A percentile compares a stretch with the other conserved stretches of the same genome.
Conservation (phyloP, 2,888 invertebrate genomes). For the Boloria selene region DNA sequence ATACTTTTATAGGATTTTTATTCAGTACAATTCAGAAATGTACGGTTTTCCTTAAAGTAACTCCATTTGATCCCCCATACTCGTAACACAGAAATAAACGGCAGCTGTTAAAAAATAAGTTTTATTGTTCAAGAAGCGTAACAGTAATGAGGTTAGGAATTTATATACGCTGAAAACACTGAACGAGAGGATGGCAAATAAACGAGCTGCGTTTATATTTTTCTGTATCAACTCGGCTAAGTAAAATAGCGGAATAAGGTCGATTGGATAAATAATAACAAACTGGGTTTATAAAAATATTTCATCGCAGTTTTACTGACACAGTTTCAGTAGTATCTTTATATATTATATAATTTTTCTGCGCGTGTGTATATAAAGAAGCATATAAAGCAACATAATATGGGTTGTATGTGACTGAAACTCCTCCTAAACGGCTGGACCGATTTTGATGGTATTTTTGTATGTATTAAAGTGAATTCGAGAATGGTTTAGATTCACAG, state of each 20-base stretch:
- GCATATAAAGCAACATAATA: too few relatives aligned
- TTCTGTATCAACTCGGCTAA: slow-evolving; percentile 33
- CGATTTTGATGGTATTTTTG: too few relatives aligned
- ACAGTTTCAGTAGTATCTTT: slow-evolving; percentile 3
- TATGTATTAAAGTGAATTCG: too few relatives aligned
- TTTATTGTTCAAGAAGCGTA: slow-evolving; percentile 35
- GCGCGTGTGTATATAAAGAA: not conserved
- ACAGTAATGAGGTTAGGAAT: slow-evolving; percentile 39
- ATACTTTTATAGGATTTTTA: not conserved
- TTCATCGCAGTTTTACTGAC: slow-evolving; percentile 14
- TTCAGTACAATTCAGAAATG: slow-evolving; percentile 1
- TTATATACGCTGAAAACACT: slow-evolving; percentile 37
- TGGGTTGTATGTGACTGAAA: too few relatives aligned
- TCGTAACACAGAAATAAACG: slow-evolving; percentile 32
- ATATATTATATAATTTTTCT: not conserved
- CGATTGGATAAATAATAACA: slow-evolving; percentile 26
- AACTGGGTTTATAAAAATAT: slow-evolving; percentile 16
- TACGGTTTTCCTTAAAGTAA: slow-evolving; percentile 11
- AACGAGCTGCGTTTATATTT: slow-evolving; percentile 36
- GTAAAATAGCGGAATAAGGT: slow-evolving; percentile 29
- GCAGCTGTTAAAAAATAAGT: slow-evolving; percentile 35
- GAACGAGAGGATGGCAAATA: slow-evolving; percentile 34
- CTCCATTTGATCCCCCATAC: slow-evolving; percentile 18
- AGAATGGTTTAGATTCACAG: too few relatives aligned
- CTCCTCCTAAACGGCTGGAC: too few relatives aligned